Conservation (phyloP, 2,888 invertebrate species). For the Neoascia interrupta region DNA sequence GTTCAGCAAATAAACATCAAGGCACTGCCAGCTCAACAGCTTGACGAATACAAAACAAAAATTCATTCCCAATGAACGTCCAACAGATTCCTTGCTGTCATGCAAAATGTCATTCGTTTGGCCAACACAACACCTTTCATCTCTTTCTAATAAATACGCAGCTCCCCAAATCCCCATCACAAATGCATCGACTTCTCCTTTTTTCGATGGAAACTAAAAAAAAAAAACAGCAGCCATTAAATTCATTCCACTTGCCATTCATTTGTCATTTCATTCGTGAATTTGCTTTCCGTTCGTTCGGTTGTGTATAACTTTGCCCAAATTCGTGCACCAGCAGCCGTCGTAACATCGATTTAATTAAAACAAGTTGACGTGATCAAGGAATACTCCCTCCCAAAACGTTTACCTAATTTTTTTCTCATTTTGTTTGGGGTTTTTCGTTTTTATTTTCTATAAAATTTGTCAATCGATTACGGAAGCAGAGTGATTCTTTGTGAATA, state of each 20-base stretch:
- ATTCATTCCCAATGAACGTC: conserved; percentile 28
- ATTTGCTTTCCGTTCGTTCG: conserved; percentile 45
- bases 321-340: conserved; percentile 3
- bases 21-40: conserved; percentile 14
- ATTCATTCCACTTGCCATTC: conserved; percentile 14
- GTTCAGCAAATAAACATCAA: not conserved
- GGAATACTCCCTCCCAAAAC: no score
- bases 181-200: conserved; percentile 4
- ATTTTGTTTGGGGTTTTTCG: conserved; percentile 25
- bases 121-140: not conserved
- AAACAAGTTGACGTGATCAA: conserved; percentile 29
- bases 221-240: not conserved
- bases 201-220: conserved; percentile 5
- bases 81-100: conserved; percentile 43
- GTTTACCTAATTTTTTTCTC: conserved; percentile 16
- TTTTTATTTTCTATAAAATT: conserved; percentile 19
- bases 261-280: conserved; percentile 38
- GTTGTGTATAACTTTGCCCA: conserved; percentile 29
- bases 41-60: not conserved
- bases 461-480: conserved; percentile 1
- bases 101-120: conserved; percentile 36
- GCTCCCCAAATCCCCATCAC: not conserved
- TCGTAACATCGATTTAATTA: conserved; percentile 14
- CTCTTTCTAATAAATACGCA: conserved; percentile 13
- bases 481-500: conserved; percentile 20